Percentiles rank a stretch among this genome's conserved stretches.
phyloP scores from a whole-genome alignment of 53 echinoderm and acorn worm genomes.

The Zoroaster sp. region DNA sequence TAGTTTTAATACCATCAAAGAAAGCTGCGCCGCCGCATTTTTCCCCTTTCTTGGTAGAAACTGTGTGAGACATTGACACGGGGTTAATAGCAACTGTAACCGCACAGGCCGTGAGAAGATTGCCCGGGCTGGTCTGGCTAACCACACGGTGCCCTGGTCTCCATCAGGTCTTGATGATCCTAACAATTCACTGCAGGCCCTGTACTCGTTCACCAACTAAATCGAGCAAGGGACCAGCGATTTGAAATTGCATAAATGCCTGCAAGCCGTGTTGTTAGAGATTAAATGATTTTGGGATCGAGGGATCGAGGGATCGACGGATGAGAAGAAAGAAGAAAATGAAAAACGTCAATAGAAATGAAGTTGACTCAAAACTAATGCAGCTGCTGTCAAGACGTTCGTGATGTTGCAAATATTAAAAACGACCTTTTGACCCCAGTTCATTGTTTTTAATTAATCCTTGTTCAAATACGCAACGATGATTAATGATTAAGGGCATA shows the following conservation, averaged over 20 bases:
- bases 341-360: not conserved
- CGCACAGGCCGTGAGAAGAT: slow-evolving; percentile 17
- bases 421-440: not conserved
- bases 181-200: not conserved
- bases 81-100: slow-evolving; percentile 63
- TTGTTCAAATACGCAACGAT: too few species aligned
- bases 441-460: too few species aligned
- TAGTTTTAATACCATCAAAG: slow-evolving; percentile 62
- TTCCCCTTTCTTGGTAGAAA: not conserved
- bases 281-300: not conserved
- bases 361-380: not conserved
- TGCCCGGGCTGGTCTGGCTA: slow-evolving; percentile 18
- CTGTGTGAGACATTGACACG: not conserved
- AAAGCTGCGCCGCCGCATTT: slow-evolving; percentile 7
- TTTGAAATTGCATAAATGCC: not conserved
- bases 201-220: not conserved
- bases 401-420: not conserved
- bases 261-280: not conserved
- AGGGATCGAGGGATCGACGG: too few species aligned
- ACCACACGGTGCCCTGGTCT: not conserved
- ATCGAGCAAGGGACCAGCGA: not conserved
- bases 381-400: not conserved
- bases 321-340: not conserved
- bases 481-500: too few species aligned
- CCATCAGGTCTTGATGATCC: not conserved